Percentiles rank a stretch among this genome's conserved stretches.
phyloP scores from a whole-genome alignment of 2,797 vertebrate genomes.

The Sebastes taczanowskii region DNA sequence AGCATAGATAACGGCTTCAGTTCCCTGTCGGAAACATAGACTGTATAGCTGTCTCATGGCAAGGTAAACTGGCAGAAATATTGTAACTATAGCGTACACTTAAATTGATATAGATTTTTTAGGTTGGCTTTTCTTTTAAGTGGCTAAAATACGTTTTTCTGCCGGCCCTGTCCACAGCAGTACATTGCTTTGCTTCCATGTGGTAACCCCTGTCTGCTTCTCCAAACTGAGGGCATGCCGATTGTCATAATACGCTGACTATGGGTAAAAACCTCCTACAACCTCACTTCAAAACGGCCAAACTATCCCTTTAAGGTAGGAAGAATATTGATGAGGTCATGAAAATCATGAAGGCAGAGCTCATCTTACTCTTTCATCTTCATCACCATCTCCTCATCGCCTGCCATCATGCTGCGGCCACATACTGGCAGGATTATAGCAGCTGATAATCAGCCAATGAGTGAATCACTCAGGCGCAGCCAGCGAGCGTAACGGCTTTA shows the following conservation, averaged over 20 bases:
- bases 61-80: no score
- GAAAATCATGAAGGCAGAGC: background rate
- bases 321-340: background rate
- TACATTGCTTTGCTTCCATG: no score
- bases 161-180: no score
- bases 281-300: background rate
- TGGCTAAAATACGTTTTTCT: no score
- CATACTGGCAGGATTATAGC: conserved; percentile 46
- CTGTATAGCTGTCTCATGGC: no score
- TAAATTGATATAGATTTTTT: no score
- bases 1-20: no score
- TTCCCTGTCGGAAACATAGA: no score
- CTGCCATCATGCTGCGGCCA: conserved; percentile 21
- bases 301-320: background rate
- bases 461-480: conserved; percentile 45
- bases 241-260: background rate
- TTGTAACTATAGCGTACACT: no score
- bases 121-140: no score
- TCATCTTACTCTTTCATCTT: conserved; percentile 42
- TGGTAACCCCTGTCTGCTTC: background rate
- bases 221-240: background rate
- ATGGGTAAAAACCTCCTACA: background rate
- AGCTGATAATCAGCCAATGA: conserved; percentile 57
- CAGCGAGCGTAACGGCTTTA: conserved; percentile 33
- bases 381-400: conserved; percentile 21